A percentile compares a stretch with the other conserved stretches of the same genome.
Conservation (phyloP, 2,113 vertebrate species). For the Grantiella picta region DNA sequence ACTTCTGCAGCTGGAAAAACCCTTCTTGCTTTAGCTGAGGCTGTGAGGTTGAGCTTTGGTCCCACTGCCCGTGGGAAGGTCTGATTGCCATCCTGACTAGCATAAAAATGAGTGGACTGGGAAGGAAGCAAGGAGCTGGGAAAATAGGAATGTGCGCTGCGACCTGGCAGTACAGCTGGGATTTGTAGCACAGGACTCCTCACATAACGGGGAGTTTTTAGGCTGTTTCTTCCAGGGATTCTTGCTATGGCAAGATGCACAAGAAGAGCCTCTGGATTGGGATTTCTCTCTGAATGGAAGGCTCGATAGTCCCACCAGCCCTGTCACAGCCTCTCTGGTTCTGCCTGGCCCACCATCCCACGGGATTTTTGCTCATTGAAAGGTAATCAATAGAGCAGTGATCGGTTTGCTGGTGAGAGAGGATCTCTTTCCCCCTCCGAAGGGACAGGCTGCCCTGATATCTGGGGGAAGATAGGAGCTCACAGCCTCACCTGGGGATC, state of each 20-base stretch:
- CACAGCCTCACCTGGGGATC: not conserved
- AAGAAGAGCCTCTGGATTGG: not conserved
- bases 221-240: not conserved
- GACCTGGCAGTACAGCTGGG: not conserved
- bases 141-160: accelerated
- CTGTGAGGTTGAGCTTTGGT: not conserved
- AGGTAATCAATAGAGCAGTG: not conserved
- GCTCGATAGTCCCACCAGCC: not conserved
- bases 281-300: not conserved
- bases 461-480: accelerated
- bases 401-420: not conserved
- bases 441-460: not conserved
- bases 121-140: not conserved
- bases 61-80: not conserved
- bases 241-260: not conserved
- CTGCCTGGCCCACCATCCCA: not conserved
- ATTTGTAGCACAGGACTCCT: accelerated
- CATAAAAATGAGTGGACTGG: not conserved
- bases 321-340: not conserved
- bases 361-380: not conserved
- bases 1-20: not conserved
- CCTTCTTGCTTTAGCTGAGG: not conserved
- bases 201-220: accelerated
- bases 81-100: not conserved
- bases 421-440: accelerated